A percentile compares a stretch with the other conserved stretches of the same genome.
Conservation (phyloP, 1,140 invertebrate species). For the Ephestia elutella region DNA sequence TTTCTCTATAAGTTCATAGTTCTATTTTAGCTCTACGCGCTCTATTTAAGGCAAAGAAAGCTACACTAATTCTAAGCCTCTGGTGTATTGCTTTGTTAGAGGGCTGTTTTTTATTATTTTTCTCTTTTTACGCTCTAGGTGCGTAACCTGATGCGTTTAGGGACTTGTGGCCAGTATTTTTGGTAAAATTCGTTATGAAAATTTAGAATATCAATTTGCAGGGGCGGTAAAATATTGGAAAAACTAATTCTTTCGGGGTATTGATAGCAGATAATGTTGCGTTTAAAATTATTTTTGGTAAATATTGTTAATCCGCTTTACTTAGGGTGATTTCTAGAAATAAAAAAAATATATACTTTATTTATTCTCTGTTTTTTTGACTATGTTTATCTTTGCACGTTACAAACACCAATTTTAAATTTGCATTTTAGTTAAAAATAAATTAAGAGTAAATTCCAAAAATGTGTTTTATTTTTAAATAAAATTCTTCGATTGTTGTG, state of each 20-base stretch:
- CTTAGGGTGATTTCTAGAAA: neutral
- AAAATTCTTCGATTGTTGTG: no score
- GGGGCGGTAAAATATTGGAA: slow-evolving; percentile 4
- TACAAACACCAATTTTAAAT: neutral
- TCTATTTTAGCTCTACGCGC: neutral
- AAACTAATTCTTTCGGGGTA: slow-evolving; percentile 5
- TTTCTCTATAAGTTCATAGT: no score
- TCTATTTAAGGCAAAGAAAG: neutral
- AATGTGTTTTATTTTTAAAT: no score
- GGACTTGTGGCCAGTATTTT: slow-evolving; percentile 59
- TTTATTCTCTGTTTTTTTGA: neutral
- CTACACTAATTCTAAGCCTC: slow-evolving; percentile 26
- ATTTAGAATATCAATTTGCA: slow-evolving; percentile 48
- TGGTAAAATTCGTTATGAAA: slow-evolving; percentile 51
- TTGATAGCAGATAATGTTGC: slow-evolving; percentile 29
- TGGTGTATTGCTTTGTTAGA: slow-evolving; percentile 68
- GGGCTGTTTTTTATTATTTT: slow-evolving; percentile 60
- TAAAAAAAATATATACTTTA: neutral
- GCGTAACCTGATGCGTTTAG: slow-evolving; percentile 53
- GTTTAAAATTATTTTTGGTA: slow-evolving; percentile 6
- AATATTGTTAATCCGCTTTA: neutral
- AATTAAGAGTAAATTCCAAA: neutral
- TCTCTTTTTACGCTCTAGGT: slow-evolving; percentile 53
- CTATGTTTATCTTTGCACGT: neutral
- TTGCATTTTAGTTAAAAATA: neutral